These are phyloP conservation scores for Pangasius macronema DNA, from an alignment of 2,797 vertebrate species.

Conservation along the genomic window DNA sequence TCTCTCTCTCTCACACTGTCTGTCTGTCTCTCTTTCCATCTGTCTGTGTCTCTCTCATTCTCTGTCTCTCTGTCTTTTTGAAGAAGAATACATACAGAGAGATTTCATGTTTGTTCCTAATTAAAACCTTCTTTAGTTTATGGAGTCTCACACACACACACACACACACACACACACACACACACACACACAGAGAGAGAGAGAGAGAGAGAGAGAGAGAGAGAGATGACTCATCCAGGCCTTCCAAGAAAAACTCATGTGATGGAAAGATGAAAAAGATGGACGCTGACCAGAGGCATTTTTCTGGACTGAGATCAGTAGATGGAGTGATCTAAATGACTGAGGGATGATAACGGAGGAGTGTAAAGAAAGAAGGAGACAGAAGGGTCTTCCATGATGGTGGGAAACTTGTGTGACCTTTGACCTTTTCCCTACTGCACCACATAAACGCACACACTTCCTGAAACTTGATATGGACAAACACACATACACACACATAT, in stretches of 20 bases:
- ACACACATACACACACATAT: not conserved
- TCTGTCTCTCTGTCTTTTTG: not conserved
- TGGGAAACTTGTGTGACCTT: constrained; percentile 78
- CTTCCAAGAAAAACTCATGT: constrained; percentile 10
- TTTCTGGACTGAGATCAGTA: constrained; percentile 18
- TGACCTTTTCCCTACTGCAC: constrained; percentile 71
- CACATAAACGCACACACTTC: constrained; percentile 74
- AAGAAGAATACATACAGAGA: not conserved
- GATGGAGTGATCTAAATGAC: not conserved
- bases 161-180: constrained; percentile 9
- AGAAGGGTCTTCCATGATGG: constrained; percentile 59
- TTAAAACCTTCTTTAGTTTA: constrained; percentile 37
- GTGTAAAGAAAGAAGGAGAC: not conserved
- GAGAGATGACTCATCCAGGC: constrained; percentile 4
- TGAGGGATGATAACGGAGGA: not conserved
- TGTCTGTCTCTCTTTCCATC: not conserved
- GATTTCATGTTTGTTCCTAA: constrained; percentile 40
- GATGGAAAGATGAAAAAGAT: constrained; percentile 15
- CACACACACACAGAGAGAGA: not conserved
- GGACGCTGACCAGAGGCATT: constrained; percentile 17
- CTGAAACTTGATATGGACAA: constrained; percentile 65
- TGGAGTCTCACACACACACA: constrained; percentile 2
- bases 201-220: too few species aligned
- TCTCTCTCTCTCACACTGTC: not conserved
- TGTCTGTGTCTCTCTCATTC: not conserved